phyloP scores from a whole-genome alignment of 2,797 vertebrate genomes.

The Epinephelus coioides region DNA sequence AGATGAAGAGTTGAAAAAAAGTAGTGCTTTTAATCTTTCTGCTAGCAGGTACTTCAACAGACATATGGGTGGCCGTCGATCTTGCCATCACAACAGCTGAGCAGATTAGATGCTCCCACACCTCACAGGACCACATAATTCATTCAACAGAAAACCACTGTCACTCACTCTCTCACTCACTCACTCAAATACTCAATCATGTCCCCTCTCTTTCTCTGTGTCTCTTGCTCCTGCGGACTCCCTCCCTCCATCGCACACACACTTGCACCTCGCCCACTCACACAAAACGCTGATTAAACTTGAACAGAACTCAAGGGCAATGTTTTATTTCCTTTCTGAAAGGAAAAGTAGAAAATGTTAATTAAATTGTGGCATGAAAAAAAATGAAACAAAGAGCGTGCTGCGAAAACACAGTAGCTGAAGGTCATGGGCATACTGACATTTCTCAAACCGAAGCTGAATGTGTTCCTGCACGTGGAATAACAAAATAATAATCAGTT shows the following conservation, averaged over 20 bases:
- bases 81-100: conserved; percentile 66
- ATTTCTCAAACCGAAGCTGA: conserved; percentile 36
- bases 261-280: conserved; percentile 46
- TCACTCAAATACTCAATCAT: conserved; percentile 68
- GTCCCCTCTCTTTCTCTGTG: conserved; percentile 20
- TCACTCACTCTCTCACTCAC: conserved; percentile 78
- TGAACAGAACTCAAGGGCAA: conserved; percentile 78
- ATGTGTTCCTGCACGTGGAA: conserved; percentile 32
- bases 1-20: conserved; percentile 23
- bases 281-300: conserved; percentile 70
- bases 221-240: conserved; percentile 28
- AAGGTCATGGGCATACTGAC: conserved; percentile 62
- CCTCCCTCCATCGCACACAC: conserved; percentile 22
- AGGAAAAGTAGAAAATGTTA: conserved; percentile 64
- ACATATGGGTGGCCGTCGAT: conserved; percentile 61
- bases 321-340: conserved; percentile 68
- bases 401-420: conserved; percentile 42
- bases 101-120: conserved; percentile 72
- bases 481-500: not conserved
- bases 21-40: conserved; percentile 61
- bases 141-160: conserved; percentile 67
- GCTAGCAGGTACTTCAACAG: conserved; percentile 60
- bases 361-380: conserved; percentile 70
- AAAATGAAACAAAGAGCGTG: conserved; percentile 27
- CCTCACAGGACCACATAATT: conserved; percentile 64